Evolutionary conservation across 2,888 invertebrate species (phyloP), one percentile per base, ranked within the genome.

Genomic region (Eilema depressum): DNA sequence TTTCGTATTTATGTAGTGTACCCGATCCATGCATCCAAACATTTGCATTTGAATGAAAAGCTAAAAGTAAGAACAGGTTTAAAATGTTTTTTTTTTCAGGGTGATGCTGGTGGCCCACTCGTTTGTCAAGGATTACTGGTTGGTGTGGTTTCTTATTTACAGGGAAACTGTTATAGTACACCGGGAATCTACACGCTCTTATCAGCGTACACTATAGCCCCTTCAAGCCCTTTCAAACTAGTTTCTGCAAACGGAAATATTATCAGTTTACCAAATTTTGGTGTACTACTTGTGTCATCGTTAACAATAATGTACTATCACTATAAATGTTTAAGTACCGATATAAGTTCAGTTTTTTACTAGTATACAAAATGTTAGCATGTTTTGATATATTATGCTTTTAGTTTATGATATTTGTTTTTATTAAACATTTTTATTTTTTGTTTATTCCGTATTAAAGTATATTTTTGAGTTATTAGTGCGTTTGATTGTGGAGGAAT

Each of bases 31-130:
- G 17, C 14, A 41, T 2, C 37, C 37, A 37, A 33, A 33, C 8
- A 7, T 33, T 7, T 10, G 8, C 33, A 33, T 33, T 33, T 1
- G 8, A 33, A 33, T 33, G 1, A 33, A 33, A 7, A 33, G 8
- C 33, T 7, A 33, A 33, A 33, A 7, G 8, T 33, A 33, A 33
- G 33, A 33, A 33, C 1, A 33, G 8, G 17, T 3, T 41, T 14
- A 37, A 37, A 30, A 30, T n/a, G n/a, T 11, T 26, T 26, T 30
- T 47, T 65, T 30, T 17, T 33, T 11, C 25, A 88, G 88, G 88
- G 87, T 53, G 87, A 87, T 71, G 87, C 86, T 23, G 87, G 88
- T 10, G 87, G 88, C 4, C 87, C 88, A 3, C 67, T 89, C 0
- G 86, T 88, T 4, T 88, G 86, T 30, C 26, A 68, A 14, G 88